Base-by-base conservation (phyloP, 2,888 invertebrate genomes). In the Erebia ligea region DNA sequence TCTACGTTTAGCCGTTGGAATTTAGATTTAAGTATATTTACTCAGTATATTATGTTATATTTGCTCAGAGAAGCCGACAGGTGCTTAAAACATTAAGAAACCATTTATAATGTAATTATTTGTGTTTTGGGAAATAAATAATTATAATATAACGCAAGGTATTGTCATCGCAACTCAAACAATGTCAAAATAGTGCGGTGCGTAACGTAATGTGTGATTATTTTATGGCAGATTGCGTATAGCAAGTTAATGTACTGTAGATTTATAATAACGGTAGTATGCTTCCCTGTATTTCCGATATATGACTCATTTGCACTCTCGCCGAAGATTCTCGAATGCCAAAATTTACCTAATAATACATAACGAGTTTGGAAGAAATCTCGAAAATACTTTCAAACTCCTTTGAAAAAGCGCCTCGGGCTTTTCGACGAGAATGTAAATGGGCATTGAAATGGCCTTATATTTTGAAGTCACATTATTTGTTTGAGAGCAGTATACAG, bases 221-320 rank as follows among this genome's bases (percentile, higher is more conserved):
- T 9, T 10, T 25, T 52, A 34, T 34, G 25, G n/a, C 50, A 25
- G 50, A 25, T 63, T 50, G 10, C n/a, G 50, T 63, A 25, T 13
- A n/a, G 19, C 25, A 25, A 50, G 25, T 52, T 63, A 48, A 25
- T 52, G 50, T 63, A 34, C 25, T 50, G 63, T 63, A 63, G 50
- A 15, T 11, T 61, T 42, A 50, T 61, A 52, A 19, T 61, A 34
- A n/a, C 17, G n/a, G 50, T 63, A 63, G 63, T 2, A 21, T 50
- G 63, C 63, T 63, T 63, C 50, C 63, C 25, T 25, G 19, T 50
- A 25, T 25, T 25, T 61, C 45, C 6, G 45, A 61, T 52, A n/a
- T 25, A 2, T 62, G 48, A 25, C 48, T 50, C 48, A 8, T 8
- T 13, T 62, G 8, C 25, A 61, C 17, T 63, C 50, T 50, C 48